Percentiles rank a stretch among this genome's conserved stretches.
phyloP scores from a whole-genome alignment of 1,140 invertebrate genomes.

The Drosophila rhopaloa region DNA sequence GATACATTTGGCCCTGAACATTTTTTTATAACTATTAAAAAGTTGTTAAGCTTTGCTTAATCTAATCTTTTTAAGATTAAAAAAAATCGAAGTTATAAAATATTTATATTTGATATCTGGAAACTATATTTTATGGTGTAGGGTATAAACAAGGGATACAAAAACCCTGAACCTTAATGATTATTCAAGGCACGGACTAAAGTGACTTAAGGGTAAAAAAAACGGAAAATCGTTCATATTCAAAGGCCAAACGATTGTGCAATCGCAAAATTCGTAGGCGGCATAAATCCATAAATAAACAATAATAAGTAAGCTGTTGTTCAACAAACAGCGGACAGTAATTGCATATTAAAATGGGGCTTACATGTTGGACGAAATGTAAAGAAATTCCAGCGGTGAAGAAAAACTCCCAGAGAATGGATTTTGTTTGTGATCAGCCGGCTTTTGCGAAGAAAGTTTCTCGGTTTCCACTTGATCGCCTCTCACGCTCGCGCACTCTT shows the following conservation, averaged over 20 bases:
- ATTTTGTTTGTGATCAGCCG: constrained; percentile 42
- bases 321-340: constrained; percentile 60
- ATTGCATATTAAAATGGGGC: constrained; percentile 72
- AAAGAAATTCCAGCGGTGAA: constrained; percentile 30
- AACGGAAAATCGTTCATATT: constrained; percentile 11
- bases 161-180: constrained; percentile 36
- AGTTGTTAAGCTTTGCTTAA: too few relatives aligned
- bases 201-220: constrained; percentile 4
- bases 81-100: too few relatives aligned
- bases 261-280: constrained; percentile 72
- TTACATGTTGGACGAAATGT: constrained; percentile 38
- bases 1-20: too few relatives aligned
- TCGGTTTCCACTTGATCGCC: constrained; percentile 66
- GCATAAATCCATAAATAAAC: constrained; percentile 75
- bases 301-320: constrained; percentile 63
- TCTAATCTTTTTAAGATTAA: too few relatives aligned
- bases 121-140: background rate
- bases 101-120: too few relatives aligned
- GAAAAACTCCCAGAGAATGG: constrained; percentile 19
- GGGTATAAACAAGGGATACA: constrained; percentile 28
- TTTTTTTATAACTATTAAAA: too few relatives aligned
- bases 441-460: constrained; percentile 73
- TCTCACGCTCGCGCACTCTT: constrained; percentile 31
- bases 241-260: constrained; percentile 66
- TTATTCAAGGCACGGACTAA: constrained; percentile 61